Evolutionary conservation across 2,797 vertebrate species (phyloP).

Genomic region (Gila robusta): DNA sequence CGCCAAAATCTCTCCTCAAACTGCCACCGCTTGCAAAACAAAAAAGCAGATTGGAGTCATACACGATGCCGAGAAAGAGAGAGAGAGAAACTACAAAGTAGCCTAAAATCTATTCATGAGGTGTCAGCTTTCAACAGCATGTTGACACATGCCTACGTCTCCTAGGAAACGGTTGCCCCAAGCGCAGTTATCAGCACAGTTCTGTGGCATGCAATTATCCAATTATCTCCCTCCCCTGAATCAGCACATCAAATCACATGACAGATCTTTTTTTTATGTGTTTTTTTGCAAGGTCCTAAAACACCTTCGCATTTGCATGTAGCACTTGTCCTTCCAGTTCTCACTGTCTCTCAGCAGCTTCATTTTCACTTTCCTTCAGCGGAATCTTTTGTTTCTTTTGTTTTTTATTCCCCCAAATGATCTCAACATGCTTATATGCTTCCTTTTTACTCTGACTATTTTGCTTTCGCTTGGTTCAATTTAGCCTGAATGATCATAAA

Average conservation of each 20-base stretch:
- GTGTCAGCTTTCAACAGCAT: constrained; percentile 73
- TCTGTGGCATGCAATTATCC: constrained; percentile 78
- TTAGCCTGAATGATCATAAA: constrained; percentile 39
- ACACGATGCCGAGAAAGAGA: constrained; percentile 26
- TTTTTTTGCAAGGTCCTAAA: constrained; percentile 47
- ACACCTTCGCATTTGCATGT: constrained; percentile 65
- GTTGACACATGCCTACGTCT: constrained; percentile 78
- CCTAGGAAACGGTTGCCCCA: constrained; percentile 77
- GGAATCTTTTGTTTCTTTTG: constrained; percentile 2
- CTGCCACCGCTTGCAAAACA: constrained; percentile 32
- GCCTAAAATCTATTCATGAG: constrained; percentile 73
- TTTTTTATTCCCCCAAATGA: neutral
- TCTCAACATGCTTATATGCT: constrained; percentile 24
- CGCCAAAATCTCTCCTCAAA: constrained; percentile 27
- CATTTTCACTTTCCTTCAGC: constrained; percentile 46
- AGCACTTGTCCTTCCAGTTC: constrained; percentile 64
- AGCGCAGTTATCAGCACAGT: constrained; percentile 75
- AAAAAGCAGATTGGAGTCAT: constrained; percentile 40
- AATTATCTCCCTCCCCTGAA: constrained; percentile 76
- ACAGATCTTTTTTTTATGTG: constrained; percentile 18
- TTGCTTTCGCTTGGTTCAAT: constrained; percentile 17
- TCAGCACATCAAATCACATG: constrained; percentile 68
- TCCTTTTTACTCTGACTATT: neutral
- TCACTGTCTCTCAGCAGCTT: constrained; percentile 42
- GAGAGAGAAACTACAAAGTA: constrained; percentile 67